Evolutionary conservation across 2,113 vertebrate species (phyloP).

Genomic region (Vulpes vulpes): DNA sequence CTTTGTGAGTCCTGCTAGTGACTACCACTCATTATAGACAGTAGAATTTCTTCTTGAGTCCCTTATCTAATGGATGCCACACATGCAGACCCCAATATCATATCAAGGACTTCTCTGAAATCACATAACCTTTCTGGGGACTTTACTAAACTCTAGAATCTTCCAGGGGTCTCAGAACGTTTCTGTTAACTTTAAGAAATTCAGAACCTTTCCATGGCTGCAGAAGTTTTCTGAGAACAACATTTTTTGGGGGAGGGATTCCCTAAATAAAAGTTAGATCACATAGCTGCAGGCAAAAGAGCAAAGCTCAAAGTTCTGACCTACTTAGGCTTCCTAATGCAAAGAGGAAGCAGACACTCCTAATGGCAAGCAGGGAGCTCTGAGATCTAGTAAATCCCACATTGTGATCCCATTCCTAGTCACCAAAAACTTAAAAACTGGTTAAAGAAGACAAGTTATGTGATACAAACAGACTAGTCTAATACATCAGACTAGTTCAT

Average conservation of each 20-base stretch:
- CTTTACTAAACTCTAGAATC: neutral
- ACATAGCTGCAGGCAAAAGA: neutral
- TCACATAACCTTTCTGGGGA: neutral
- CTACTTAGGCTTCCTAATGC: neutral
- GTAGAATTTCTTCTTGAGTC: neutral
- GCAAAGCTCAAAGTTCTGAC: neutral
- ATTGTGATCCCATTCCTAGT: neutral
- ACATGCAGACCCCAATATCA: too few relatives aligned
- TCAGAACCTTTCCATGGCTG: neutral
- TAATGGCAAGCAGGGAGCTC: accelerated
- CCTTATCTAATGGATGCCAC: neutral
- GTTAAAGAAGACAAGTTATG: neutral
- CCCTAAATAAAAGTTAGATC: neutral
- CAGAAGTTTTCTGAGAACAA: neutral
- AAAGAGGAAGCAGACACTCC: neutral
- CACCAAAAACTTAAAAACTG: neutral
- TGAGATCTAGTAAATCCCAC: too few relatives aligned
- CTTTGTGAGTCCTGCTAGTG: neutral
- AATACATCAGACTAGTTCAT: neutral
- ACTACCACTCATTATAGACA: neutral
- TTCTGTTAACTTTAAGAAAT: neutral
- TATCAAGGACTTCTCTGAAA: neutral
- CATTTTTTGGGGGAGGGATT: neutral
- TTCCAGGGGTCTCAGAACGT: neutral
- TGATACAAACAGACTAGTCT: neutral